Base-by-base conservation (phyloP, 2,888 invertebrate species). In the Mantis religiosa region DNA sequence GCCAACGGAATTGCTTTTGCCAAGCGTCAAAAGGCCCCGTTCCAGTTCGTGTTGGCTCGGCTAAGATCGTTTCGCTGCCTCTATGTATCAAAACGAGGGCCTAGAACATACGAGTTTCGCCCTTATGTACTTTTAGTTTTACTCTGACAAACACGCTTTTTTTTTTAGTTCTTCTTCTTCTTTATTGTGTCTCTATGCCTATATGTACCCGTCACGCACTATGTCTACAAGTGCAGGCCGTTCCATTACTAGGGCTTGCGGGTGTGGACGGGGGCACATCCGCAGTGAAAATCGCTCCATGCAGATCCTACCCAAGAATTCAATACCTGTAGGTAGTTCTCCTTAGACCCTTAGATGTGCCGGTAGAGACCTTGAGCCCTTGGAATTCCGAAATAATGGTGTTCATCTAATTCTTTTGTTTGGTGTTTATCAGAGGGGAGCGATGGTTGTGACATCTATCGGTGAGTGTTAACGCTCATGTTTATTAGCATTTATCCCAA, bases 391-490 rank as follows among this genome's bases (percentile, higher is more conserved):
- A 87, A 87, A 87, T 87, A 82, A 82, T 87, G 87, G 41, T 82
- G 82, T 34, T 28, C 54, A 71, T 82, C 30, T 87, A 82, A 82
- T 87, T 87, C 82, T 41, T 87, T 87, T 87, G 82, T 87, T 87
- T 41, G 20, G 87, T 87, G 82, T 86, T 86, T 87, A 82, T 25
- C 87, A 87, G 88, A 84, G 84, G 54, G 85, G 83, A 89, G 89
- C 85, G 84, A 89, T 89, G 89, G 47, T 89, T 85, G 82, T 89
- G 85, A 89, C 89, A 83, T 89, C 85, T 86, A 86, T 82, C 86
- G 89, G 89, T 89, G 83, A 89, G 89, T 88, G 86, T 87, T 86
- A 28, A 86, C 54, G 81, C 41, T 81, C 82, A 12, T 87, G 34
- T n/a, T 30, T 81, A 84, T 83, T 84, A 84, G 34, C 83, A 28